Evolutionary conservation across 35 echinoderm and acorn worm genomes (phyloP).

Genomic region (Ophiothrix spiculata): DNA sequence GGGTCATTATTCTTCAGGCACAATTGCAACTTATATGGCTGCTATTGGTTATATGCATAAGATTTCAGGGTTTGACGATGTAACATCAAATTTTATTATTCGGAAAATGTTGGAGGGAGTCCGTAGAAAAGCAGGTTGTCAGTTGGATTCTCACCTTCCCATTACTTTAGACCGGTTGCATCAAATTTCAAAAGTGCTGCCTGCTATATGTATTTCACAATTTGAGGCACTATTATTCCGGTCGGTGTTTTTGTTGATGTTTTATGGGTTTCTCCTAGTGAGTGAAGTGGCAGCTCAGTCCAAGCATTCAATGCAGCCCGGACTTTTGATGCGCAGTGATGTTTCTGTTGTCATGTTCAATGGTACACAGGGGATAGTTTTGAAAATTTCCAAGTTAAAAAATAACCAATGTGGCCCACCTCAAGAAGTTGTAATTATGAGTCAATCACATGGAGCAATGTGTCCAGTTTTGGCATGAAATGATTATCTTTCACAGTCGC

Average conservation of each 20-base stretch:
- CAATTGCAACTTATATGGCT: neutral
- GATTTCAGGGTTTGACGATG: neutral
- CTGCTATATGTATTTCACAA: neutral
- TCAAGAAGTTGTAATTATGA: neutral
- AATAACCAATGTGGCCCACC: slow-evolving; percentile 3
- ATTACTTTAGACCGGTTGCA: neutral
- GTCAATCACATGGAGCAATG: neutral
- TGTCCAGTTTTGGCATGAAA: neutral
- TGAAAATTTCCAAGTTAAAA: neutral
- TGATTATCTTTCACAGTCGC: neutral
- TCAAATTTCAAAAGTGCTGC: neutral
- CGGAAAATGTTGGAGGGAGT: neutral
- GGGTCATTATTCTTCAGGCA: neutral
- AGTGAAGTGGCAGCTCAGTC: slow-evolving; percentile 5
- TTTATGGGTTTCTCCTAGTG: neutral
- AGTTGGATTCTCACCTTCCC: neutral
- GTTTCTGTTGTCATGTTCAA: neutral
- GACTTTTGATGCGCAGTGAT: neutral
- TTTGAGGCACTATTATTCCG: neutral
- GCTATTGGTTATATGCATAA: neutral
- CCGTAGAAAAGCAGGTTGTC: neutral
- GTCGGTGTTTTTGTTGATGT: neutral
- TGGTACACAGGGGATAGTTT: neutral
- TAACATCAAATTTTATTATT: neutral
- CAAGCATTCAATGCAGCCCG: neutral